Evolutionary conservation across 1,140 invertebrate species (phyloP), one percentile per base, ranked within the genome.

Genomic region (Temnothorax nylanderi): DNA sequence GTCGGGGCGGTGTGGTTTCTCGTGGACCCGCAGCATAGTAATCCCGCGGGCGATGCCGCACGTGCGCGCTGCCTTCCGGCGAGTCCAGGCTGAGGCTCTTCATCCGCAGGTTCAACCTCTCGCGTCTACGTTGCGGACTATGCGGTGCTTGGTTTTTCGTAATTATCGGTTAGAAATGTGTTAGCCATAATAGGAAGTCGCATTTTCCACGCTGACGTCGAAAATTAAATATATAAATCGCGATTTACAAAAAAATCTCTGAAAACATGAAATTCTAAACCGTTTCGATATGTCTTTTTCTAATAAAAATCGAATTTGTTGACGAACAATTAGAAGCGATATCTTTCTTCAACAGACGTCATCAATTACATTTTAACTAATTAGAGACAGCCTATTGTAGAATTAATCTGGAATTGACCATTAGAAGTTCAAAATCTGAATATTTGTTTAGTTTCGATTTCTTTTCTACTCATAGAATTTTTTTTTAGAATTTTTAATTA

Each of bases 71-170:
- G 80, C 98, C 98, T 95, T 99, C 99, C 32, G 98, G 98, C 13
- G 98, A 99, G 95, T 99, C 99, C 96, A 99, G 95, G 58, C 98
- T 99, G 91, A 99, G 97, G 94, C 98, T 99, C 96, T 99, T 99
- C 99, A 99, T 99, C 92, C 99, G 97, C 94, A 99, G 97, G 96
- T 99, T 99, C 95, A 99, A 96, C 96, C 99, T 98, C 96, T 99
- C 98, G 84, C 98, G 97, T 94, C 98, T 97, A 91, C 94, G 94
- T 93, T 95, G 94, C 90, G 99, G 99, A 95, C 98, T 99, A 96
- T 99, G 98, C 85, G 98, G 98, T 91, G 98, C 99, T 99, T 97
- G 93, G 89, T 87, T 88, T 92, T 87, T 82, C 87, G 85, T 69
- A 82, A 91, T 92, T 86, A 86, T 80, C 85, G 88, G 88, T 91